Evolutionary conservation across 2,113 vertebrate species (phyloP).

Genomic region (Chloroceryle aenea): DNA sequence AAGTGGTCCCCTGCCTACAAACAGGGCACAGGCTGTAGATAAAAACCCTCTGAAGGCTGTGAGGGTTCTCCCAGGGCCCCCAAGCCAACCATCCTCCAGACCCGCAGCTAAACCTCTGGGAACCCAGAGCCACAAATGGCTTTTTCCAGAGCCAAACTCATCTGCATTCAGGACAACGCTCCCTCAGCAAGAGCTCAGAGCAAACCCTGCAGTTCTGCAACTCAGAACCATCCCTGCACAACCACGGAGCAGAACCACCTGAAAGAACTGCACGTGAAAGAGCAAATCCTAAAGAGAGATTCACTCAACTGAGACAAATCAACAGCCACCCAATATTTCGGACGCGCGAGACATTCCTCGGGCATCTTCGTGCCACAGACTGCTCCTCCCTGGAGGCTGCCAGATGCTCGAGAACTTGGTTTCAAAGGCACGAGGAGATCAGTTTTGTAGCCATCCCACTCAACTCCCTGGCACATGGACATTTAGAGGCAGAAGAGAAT

Average conservation of each 20-base stretch:
- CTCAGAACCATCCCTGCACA: not conserved
- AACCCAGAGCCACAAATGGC: not conserved
- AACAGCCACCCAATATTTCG: too few species aligned
- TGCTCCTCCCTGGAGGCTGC: not conserved
- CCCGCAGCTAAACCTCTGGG: not conserved
- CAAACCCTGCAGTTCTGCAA: rapidly evolving
- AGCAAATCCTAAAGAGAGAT: not conserved
- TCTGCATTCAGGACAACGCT: rapidly evolving
- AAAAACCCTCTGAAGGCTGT: not conserved
- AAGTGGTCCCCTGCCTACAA: not conserved
- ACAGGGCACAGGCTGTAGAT: too few species aligned
- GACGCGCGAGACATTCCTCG: not conserved
- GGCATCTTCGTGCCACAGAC: not conserved
- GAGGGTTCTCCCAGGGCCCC: not conserved
- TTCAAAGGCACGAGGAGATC: not conserved
- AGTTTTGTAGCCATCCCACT: not conserved
- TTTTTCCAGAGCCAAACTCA: not conserved
- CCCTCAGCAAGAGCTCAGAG: not conserved
- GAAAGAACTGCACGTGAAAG: not conserved
- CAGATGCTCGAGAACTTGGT: not conserved
- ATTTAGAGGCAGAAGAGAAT: not conserved
- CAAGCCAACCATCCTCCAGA: not conserved
- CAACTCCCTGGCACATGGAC: not conserved
- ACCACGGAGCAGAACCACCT: not conserved
- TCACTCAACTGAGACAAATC: not conserved